A percentile compares a stretch with the other conserved stretches of the same genome.
These are phyloP conservation scores for Pantelozetes paolii DNA, from an alignment of 2,888 invertebrate genomes.

Conservation along the genomic window DNA sequence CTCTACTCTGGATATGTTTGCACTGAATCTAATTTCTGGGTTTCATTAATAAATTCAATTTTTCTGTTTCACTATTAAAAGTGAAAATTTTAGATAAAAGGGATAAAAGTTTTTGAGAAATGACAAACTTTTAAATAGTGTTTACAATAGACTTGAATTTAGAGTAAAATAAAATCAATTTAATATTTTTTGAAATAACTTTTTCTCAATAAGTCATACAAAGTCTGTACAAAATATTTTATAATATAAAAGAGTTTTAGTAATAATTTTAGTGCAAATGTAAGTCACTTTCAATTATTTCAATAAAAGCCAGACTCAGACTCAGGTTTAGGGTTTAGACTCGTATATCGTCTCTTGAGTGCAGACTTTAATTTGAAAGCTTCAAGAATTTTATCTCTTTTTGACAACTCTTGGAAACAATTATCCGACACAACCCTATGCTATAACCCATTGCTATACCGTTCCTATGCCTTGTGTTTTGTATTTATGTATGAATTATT, in stretches of 20 bases:
- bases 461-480: background rate
- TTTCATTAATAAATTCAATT: constrained; percentile 17
- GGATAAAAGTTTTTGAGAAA: background rate
- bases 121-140: background rate
- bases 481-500: background rate
- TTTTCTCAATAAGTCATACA: background rate
- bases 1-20: background rate
- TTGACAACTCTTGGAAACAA: constrained; percentile 29
- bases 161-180: background rate
- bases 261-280: constrained; percentile 14
- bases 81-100: constrained; percentile 15
- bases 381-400: constrained; percentile 31
- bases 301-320: constrained; percentile 22
- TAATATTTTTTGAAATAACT: background rate
- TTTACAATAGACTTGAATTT: background rate
- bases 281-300: constrained; percentile 33
- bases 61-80: background rate
- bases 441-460: too few relatives aligned
- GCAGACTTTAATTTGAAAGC: constrained; percentile 29
- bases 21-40: constrained; percentile 8
- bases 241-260: background rate
- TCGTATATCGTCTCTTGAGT: constrained; percentile 23
- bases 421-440: constrained; percentile 2
- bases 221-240: background rate
- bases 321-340: constrained; percentile 1